These are phyloP conservation scores for Myotis daubentonii DNA, from an alignment of 2,797 vertebrate species.

Conservation along the genomic window DNA sequence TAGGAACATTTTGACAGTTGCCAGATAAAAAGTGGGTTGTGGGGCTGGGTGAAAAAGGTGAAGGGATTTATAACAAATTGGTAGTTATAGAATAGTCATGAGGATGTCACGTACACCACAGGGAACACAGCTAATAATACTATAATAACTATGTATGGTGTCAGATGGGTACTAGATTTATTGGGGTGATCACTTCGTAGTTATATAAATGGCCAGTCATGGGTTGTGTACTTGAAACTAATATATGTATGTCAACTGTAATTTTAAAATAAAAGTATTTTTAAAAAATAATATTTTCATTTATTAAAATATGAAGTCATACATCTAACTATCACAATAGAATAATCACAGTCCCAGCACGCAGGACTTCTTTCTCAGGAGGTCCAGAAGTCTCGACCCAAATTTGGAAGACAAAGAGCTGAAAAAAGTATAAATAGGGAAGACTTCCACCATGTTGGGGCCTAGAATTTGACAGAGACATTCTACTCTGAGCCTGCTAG, in stretches of 20 bases:
- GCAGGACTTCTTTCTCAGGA: too few relatives aligned
- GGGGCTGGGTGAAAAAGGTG: background rate
- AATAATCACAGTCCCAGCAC: background rate
- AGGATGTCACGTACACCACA: background rate
- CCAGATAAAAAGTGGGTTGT: background rate
- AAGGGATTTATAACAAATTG: background rate
- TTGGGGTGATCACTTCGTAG: background rate
- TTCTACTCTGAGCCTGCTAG: too few relatives aligned
- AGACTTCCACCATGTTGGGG: too few relatives aligned
- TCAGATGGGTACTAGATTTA: background rate
- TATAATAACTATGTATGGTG: background rate
- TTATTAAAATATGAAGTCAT: conserved; percentile 18
- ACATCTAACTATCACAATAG: background rate
- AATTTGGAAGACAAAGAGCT: too few relatives aligned
- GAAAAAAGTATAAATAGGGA: too few relatives aligned
- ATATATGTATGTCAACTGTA: background rate
- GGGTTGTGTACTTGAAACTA: background rate
- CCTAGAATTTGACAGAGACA: too few relatives aligned
- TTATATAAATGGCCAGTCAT: background rate
- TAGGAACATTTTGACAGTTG: background rate
- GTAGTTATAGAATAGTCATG: background rate
- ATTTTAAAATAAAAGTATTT: background rate
- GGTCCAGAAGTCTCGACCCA: too few relatives aligned
- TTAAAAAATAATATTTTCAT: conserved; percentile 2
- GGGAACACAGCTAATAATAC: background rate